phyloP scores from a whole-genome alignment of 2,113 vertebrate species.

The Hiodon alosoides region DNA sequence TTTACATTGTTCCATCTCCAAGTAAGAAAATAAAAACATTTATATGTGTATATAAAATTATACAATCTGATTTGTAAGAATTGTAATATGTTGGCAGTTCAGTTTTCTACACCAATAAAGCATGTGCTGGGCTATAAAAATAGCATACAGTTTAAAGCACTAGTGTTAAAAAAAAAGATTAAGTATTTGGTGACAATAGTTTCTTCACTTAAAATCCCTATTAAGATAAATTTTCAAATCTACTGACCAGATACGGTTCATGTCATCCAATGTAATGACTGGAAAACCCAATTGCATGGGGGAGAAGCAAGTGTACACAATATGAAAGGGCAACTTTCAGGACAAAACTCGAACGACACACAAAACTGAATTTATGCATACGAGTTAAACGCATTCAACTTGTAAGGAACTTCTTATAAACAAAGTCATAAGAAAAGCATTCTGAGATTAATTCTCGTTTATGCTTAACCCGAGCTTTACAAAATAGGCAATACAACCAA shows the following conservation, averaged over 20 bases:
- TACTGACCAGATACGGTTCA: conserved; percentile 26
- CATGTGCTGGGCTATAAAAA: conserved; percentile 28
- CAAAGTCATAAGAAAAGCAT: conserved; percentile 29
- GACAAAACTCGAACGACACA: conserved; percentile 20
- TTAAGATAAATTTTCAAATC: conserved; percentile 33
- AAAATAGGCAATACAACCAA: conserved; percentile 58
- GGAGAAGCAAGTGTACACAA: conserved; percentile 36
- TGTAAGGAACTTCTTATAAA: neutral
- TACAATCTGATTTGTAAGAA: conserved; percentile 22
- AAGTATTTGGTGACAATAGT: conserved; percentile 21
- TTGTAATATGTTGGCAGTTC: conserved; percentile 26
- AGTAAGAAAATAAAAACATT: conserved; percentile 38
- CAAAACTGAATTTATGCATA: conserved; percentile 31
- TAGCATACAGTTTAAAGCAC: conserved; percentile 34
- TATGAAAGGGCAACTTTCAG: conserved; percentile 35
- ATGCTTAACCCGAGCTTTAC: conserved; percentile 46
- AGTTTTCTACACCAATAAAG: conserved; percentile 42
- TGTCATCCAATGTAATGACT: conserved; percentile 25
- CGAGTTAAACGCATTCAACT: conserved; percentile 33
- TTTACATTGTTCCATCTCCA: conserved; percentile 65
- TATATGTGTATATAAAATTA: conserved; percentile 21
- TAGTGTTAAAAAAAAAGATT: conserved; percentile 36
- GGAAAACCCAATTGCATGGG: conserved; percentile 53
- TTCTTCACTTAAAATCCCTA: conserved; percentile 23
- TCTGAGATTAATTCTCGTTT: conserved; percentile 40